These are phyloP conservation scores for Ophiodon elongatus DNA, from an alignment of 2,113 vertebrate genomes.

Conservation along the genomic window DNA sequence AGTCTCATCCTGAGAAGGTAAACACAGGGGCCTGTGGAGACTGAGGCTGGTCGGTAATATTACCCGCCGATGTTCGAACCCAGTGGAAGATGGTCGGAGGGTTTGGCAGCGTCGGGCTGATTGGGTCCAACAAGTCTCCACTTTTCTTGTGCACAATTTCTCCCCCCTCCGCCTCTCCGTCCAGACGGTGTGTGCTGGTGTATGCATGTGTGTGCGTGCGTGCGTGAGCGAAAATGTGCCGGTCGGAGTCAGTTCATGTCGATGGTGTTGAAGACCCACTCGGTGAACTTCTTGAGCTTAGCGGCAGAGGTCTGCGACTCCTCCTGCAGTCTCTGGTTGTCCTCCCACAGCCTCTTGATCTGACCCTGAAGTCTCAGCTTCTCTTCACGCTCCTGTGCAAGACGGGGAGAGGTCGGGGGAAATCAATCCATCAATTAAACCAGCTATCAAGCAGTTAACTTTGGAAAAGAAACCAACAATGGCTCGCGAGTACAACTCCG, in stretches of 20 bases:
- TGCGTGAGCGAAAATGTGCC: background rate
- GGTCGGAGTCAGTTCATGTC: constrained; percentile 92
- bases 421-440: background rate
- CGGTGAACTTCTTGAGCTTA: constrained; percentile 99
- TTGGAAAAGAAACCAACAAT: background rate
- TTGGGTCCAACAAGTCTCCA: background rate
- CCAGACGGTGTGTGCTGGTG: constrained; percentile 40
- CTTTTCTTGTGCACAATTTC: background rate
- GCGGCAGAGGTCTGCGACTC: constrained; percentile 96
- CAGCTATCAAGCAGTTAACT: background rate
- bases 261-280: constrained; percentile 99
- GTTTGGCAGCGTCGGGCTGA: constrained; percentile 5
- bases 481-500: too few relatives aligned
- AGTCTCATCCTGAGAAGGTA: constrained; percentile 51
- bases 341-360: constrained; percentile 95
- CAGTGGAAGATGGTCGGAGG: constrained; percentile 19
- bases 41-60: background rate
- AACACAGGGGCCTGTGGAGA: constrained; percentile 24
- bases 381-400: constrained; percentile 93
- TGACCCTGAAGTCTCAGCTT: constrained; percentile 94
- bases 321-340: constrained; percentile 97
- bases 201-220: background rate
- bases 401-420: background rate
- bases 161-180: constrained; percentile 11
- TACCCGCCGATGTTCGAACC: constrained; percentile 12